A percentile compares a stretch with the other conserved stretches of the same genome.
Conservation (phyloP, 53 echinoderm and acorn worm genomes). For the Echinometra lucunter region DNA sequence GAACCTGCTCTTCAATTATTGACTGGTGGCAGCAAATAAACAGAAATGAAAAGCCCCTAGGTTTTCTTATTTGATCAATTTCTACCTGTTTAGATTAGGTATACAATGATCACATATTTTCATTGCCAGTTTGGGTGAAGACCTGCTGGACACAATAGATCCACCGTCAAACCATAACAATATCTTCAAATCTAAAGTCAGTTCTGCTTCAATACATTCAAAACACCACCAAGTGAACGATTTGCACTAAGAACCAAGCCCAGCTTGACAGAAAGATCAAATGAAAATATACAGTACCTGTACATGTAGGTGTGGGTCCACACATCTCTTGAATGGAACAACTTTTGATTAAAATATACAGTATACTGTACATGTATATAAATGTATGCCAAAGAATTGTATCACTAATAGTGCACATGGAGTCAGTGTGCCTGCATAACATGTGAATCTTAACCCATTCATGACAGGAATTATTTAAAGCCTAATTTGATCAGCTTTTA, state of each 20-base stretch:
- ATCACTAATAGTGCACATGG: too few relatives aligned
- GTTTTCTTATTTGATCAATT: neutral
- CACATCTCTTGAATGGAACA: neutral
- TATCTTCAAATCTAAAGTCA: neutral
- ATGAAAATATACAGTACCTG: neutral
- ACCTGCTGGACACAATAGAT: neutral
- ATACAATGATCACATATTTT: conserved; percentile 20
- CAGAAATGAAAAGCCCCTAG: neutral
- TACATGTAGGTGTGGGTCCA: neutral
- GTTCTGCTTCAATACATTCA: neutral
- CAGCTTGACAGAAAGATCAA: conserved; percentile 23
- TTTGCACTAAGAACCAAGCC: neutral
- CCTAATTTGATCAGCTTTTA: too few relatives aligned
- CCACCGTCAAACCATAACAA: conserved; percentile 8
- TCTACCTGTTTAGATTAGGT: neutral
- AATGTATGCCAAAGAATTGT: too few relatives aligned
- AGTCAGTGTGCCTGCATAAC: too few relatives aligned
- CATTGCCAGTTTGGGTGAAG: neutral
- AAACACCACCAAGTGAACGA: neutral
- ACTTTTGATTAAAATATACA: too few relatives aligned
- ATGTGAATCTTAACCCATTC: too few relatives aligned
- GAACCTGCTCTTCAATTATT: neutral
- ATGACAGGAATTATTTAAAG: too few relatives aligned
- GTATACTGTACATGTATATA: too few relatives aligned
- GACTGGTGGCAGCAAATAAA: neutral